Percentiles rank a stretch among this genome's conserved stretches.
Conservation (phyloP, 2,113 vertebrate genomes). For the Chelonoidis abingdonii region DNA sequence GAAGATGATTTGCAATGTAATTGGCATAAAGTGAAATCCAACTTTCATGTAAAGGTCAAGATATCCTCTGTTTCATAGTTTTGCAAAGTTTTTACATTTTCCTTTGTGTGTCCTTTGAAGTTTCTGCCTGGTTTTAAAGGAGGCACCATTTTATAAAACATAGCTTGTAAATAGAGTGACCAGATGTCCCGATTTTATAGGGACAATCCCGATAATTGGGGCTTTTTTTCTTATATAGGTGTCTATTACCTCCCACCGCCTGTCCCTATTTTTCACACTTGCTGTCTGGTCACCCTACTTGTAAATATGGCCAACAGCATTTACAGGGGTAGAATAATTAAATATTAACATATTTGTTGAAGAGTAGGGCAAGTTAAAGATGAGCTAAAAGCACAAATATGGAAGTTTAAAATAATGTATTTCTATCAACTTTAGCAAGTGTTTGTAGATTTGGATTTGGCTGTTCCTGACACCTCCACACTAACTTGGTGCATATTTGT, state of each 20-base stretch:
- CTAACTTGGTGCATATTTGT: constrained; percentile 18
- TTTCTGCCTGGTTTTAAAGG: constrained; percentile 4
- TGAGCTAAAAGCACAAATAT: neutral
- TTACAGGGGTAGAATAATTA: neutral
- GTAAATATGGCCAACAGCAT: neutral
- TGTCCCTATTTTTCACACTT: too few species aligned
- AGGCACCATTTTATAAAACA: neutral
- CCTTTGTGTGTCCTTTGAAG: neutral
- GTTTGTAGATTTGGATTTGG: neutral
- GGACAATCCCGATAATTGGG: too few species aligned
- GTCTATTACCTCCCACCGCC: too few species aligned
- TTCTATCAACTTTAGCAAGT: neutral
- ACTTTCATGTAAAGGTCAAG: constrained; percentile 67
- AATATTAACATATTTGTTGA: neutral
- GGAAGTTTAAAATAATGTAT: neutral
- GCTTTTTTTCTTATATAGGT: too few species aligned
- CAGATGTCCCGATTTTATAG: too few species aligned
- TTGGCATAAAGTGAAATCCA: constrained; percentile 55
- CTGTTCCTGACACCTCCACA: neutral
- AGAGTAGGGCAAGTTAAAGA: neutral
- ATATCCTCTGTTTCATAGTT: constrained; percentile 18
- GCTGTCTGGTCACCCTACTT: neutral
- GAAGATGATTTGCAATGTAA: constrained; percentile 59
- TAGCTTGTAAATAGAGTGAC: neutral
- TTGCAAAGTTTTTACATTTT: constrained; percentile 50